Base-by-base conservation (phyloP, 2,113 vertebrate species). In the Leptodactylus fuscus region DNA sequence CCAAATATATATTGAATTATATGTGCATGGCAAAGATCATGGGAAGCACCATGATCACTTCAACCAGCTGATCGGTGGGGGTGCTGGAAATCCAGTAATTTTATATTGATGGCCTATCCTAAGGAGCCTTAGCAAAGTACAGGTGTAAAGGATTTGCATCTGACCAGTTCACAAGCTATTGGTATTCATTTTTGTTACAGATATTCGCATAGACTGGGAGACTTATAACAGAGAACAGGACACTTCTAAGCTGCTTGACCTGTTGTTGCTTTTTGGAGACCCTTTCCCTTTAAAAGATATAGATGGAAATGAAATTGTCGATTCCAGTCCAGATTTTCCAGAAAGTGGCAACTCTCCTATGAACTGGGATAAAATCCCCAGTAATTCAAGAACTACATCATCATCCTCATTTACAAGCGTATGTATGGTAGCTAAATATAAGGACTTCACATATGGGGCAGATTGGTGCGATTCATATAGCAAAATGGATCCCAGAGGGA, bases 141-240 rank as follows among this genome's bases (percentile, higher is more conserved):
- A 65, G 0, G 13, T 16, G 27, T 32, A 65, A 65, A n/a, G 16
- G 65, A 36, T 69, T 34, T 36, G 29, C 32, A 11, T 22, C 65
- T 38, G 34, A 69, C 4, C 32, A 22, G 18, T 22, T 36, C 34
- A 15, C 20, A 24, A 9, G 9, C 15, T 8, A 0, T 9, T 18
- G 18, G 13, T 51, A 67, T 29, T 71, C 27, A 51, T n/a, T n/a
- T 55, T 1, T 41, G 22, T 55, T 9, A n/a, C 88, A 99, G 98
- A 97, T 81, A 97, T 99, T 82, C 95, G 96, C 10, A 75, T 98
- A 89, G 96, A 98, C 91, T 98, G 96, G 96, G 88, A 96, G 88
- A 94, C 91, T 1, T 99, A 95, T 20, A 92, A 93, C 73, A 76
- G 91, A 0, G 94, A 96, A 20, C 62, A 82, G 24, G 89, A 87